Conservation (phyloP, 2,113 vertebrate species). For the Brachionichthys hirsutus region DNA sequence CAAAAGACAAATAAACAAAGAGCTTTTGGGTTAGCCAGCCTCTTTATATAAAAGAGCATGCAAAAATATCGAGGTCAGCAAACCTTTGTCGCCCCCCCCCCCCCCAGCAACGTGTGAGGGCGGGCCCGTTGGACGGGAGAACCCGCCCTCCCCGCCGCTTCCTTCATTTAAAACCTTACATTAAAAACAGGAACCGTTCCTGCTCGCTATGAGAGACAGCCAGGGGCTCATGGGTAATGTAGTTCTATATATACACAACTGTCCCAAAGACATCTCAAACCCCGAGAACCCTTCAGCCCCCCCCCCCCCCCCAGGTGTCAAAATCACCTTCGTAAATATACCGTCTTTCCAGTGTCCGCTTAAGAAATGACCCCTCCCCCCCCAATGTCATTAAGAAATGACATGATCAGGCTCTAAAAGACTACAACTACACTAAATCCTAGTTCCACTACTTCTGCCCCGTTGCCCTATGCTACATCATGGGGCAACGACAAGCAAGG, state of each 20-base stretch:
- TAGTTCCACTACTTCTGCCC: constrained; percentile 59
- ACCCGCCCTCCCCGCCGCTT: not conserved
- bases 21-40: constrained; percentile 51
- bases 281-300: not conserved
- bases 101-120: constrained; percentile 19
- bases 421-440: constrained; percentile 59
- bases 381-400: constrained; percentile 36
- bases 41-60: constrained; percentile 68
- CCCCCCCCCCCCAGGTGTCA: not conserved
- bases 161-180: constrained; percentile 61
- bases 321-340: constrained; percentile 64
- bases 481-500: constrained; percentile 49
- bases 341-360: constrained; percentile 61
- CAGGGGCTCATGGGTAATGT: constrained; percentile 47
- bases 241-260: constrained; percentile 70
- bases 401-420: constrained; percentile 62
- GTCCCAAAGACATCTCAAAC: constrained; percentile 17
- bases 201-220: constrained; percentile 62
- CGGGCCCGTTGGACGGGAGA: not conserved
- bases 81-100: constrained; percentile 21
- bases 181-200: constrained; percentile 45
- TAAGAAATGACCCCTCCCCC: constrained; percentile 16
- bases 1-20: not conserved
- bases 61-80: constrained; percentile 67
- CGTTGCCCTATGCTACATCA: constrained; percentile 68